Conservation (phyloP, 2,797 vertebrate genomes). For the Typhlichthys eigenmanni region DNA sequence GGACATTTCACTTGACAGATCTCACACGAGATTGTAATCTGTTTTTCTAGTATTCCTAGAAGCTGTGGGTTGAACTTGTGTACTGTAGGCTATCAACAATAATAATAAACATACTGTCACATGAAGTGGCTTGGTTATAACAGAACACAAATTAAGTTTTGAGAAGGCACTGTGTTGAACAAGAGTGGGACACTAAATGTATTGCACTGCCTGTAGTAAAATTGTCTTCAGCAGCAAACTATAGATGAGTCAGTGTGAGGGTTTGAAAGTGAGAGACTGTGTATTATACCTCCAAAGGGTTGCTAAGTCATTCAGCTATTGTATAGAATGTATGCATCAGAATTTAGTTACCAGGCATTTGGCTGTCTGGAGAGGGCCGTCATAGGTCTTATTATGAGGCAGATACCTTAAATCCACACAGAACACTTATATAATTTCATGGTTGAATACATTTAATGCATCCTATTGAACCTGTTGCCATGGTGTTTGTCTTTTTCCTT, state of each 20-base stretch:
- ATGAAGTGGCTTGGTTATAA: too few species aligned
- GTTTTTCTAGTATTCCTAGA: background rate
- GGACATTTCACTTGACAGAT: constrained; percentile 11
- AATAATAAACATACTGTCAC: too few species aligned
- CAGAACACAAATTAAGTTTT: too few species aligned
- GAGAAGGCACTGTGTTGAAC: background rate
- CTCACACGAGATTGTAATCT: background rate
- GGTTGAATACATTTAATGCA: background rate
- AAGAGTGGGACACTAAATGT: background rate
- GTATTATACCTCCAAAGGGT: too few species aligned
- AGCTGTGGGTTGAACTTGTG: too few species aligned
- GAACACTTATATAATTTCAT: background rate
- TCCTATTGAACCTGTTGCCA: background rate
- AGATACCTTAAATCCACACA: background rate
- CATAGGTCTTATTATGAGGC: background rate
- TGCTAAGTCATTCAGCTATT: too few species aligned
- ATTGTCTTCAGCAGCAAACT: background rate
- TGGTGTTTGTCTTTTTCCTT: constrained; percentile 6
- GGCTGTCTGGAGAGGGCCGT: constrained; percentile 7
- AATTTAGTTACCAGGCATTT: background rate
- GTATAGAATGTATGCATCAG: too few species aligned
- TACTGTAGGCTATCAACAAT: too few species aligned
- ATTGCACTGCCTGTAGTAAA: background rate
- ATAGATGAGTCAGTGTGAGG: too few species aligned
- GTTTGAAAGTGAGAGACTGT: too few species aligned